Conservation (phyloP, 2,113 vertebrate species). For the Hemibagrus wyckioides region DNA sequence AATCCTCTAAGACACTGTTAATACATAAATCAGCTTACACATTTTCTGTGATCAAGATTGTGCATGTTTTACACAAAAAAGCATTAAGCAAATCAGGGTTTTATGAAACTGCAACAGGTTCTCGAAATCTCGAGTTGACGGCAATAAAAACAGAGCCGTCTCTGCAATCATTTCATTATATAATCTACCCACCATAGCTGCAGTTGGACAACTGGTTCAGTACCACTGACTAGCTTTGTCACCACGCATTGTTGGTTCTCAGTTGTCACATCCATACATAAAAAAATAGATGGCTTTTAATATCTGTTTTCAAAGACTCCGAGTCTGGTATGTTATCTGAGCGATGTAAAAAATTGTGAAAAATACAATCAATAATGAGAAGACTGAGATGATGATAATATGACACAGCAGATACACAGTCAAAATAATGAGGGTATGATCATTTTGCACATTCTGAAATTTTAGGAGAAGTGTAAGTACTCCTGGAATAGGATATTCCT, state of each 20-base stretch:
- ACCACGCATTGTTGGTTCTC: background rate
- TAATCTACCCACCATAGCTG: background rate
- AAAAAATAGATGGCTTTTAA: background rate
- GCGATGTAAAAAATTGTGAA: background rate
- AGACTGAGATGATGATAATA: background rate
- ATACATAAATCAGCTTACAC: background rate
- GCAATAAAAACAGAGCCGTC: background rate
- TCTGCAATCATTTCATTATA: constrained; percentile 10
- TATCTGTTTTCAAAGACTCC: background rate
- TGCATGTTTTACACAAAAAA: background rate
- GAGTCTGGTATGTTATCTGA: background rate
- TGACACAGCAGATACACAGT: background rate
- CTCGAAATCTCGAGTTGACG: background rate
- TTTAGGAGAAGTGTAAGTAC: background rate
- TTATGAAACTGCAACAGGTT: background rate
- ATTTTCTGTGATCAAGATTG: background rate
- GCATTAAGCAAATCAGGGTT: background rate
- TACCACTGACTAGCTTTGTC: background rate
- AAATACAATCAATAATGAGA: constrained; percentile 17
- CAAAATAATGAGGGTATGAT: background rate
- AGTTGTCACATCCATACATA: background rate
- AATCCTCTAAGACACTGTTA: background rate
- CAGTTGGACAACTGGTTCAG: background rate
- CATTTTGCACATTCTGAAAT: background rate
- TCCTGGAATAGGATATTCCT: background rate